Conservation (phyloP, 53 echinoderm and acorn worm genomes). For the Holothuria leucospilota region DNA sequence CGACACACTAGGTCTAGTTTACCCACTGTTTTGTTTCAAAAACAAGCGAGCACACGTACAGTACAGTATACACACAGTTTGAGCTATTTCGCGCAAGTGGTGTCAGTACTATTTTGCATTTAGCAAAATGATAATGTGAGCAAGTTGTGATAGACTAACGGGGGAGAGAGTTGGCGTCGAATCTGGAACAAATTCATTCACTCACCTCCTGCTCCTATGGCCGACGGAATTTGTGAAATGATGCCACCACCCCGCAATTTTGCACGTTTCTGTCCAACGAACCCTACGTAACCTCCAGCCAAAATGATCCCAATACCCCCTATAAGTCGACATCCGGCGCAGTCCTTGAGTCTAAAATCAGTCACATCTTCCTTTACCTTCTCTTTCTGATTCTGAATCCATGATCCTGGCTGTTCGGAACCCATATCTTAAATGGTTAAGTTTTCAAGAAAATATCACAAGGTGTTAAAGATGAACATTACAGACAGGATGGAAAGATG, state of each 20-base stretch:
- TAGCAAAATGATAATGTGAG: no score
- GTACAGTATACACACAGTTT: no score
- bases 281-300: conserved; percentile 62
- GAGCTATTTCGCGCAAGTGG: no score
- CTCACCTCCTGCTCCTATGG: conserved; percentile 61
- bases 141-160: no score
- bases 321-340: conserved; percentile 61
- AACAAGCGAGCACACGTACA: no score
- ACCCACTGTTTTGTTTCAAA: no score
- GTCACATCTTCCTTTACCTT: conserved; percentile 43
- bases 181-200: neutral
- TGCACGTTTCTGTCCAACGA: conserved; percentile 53
- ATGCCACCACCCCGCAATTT: conserved; percentile 33
- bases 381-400: conserved; percentile 54
- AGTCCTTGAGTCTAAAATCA: conserved; percentile 63
- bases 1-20: no score
- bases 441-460: no score
- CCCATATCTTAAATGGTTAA: neutral
- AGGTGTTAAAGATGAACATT: no score
- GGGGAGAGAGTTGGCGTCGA: no score
- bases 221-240: conserved; percentile 52
- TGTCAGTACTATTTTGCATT: no score
- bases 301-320: conserved; percentile 58
- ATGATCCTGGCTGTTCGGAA: neutral
- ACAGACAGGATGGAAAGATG: no score